phyloP scores from a whole-genome alignment of 2,888 invertebrate species.

The Dolichomitus sp. region DNA sequence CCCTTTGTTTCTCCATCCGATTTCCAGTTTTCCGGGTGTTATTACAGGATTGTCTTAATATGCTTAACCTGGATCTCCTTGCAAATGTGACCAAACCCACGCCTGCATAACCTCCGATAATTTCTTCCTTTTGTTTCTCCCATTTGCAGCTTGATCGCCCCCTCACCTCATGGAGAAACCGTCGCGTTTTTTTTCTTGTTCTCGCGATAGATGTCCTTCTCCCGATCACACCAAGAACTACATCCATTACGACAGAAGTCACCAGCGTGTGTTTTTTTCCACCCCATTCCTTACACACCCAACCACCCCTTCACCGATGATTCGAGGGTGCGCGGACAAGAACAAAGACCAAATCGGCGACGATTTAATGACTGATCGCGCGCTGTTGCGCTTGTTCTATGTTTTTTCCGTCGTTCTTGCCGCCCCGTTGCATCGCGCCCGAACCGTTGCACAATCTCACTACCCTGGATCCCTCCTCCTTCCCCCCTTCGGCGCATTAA shows the following conservation, averaged over 20 bases:
- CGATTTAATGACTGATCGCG: slow-evolving; percentile 85
- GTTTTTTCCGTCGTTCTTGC: slow-evolving; percentile 62
- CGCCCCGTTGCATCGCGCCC: slow-evolving; percentile 64
- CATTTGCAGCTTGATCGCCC: slow-evolving; percentile 36
- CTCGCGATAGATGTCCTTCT: slow-evolving; percentile 58
- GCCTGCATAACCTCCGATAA: slow-evolving; percentile 31
- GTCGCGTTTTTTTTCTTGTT: slow-evolving; percentile 53
- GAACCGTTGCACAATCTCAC: slow-evolving; percentile 56
- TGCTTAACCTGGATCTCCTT: background rate
- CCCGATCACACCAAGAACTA: slow-evolving; percentile 35
- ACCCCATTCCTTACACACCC: slow-evolving; percentile 20
- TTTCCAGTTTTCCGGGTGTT: no score
- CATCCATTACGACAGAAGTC: slow-evolving; percentile 27
- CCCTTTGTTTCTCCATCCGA: no score
- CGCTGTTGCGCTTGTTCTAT: slow-evolving; percentile 77
- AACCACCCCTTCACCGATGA: slow-evolving; percentile 55
- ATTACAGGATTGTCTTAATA: no score
- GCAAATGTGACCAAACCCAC: slow-evolving; percentile 36
- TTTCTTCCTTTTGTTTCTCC: background rate
- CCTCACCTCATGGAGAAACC: slow-evolving; percentile 55
- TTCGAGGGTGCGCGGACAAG: slow-evolving; percentile 67
- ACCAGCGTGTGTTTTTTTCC: slow-evolving; percentile 36
- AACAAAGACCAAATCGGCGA: slow-evolving; percentile 83
- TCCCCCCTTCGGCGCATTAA: slow-evolving; percentile 39
- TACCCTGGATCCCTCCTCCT: slow-evolving; percentile 12